Percentiles rank a stretch among this genome's conserved stretches.
Conservation (phyloP, 1,140 invertebrate species). For the Araneus ventricosus region DNA sequence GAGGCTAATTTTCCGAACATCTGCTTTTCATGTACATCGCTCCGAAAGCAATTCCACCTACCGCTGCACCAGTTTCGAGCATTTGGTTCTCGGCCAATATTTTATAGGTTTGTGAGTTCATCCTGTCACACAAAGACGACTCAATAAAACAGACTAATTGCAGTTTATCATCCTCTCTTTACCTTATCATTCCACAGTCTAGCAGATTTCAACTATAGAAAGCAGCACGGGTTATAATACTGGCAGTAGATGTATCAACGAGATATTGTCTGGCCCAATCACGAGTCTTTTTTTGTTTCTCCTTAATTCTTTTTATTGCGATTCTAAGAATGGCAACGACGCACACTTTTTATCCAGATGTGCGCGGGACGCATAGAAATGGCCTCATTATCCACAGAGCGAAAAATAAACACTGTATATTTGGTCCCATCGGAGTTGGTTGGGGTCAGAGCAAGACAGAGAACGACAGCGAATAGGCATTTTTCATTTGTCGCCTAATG, state of each 20-base stretch:
- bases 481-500: constrained; percentile 35
- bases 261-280: background rate
- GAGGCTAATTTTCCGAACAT: too few species aligned
- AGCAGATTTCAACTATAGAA: background rate
- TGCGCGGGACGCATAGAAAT: constrained; percentile 17
- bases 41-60: too few species aligned
- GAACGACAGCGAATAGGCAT: background rate
- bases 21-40: too few species aligned
- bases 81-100: too few species aligned
- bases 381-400: constrained; percentile 7
- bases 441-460: constrained; percentile 2
- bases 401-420: constrained; percentile 4
- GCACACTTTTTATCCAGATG: constrained; percentile 34
- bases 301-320: constrained; percentile 1
- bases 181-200: constrained; percentile 7
- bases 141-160: background rate
- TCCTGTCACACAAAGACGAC: background rate
- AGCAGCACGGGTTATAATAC: background rate
- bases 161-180: background rate
- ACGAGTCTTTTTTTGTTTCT: constrained; percentile 10
- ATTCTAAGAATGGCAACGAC: constrained; percentile 22
- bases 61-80: too few species aligned
- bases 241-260: background rate
- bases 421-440: background rate
- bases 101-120: too few species aligned